Percentiles rank a stretch among this genome's conserved stretches.
Conservation (phyloP, 2,888 invertebrate genomes). For the Thymelicus sylvestris region DNA sequence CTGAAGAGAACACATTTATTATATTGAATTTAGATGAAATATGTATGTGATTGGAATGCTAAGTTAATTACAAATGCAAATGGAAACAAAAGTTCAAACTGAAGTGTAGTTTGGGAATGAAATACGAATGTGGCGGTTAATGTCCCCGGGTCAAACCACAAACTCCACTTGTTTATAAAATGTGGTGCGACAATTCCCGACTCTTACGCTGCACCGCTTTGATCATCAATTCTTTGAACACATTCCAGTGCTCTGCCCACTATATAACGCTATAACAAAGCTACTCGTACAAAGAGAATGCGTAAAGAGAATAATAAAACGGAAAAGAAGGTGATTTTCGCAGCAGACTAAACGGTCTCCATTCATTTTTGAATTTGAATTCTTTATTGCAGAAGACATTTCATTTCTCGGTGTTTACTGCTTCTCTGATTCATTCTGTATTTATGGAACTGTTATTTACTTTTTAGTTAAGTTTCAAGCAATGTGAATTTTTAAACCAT, state of each 20-base stretch:
- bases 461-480: too few relatives aligned
- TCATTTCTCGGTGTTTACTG: too few relatives aligned
- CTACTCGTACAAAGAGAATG: neutral
- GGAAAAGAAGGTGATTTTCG: conserved; percentile 7
- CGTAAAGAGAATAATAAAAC: neutral
- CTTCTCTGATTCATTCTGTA: too few relatives aligned
- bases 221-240: neutral
- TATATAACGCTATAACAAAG: neutral
- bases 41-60: too few relatives aligned
- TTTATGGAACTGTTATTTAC: too few relatives aligned
- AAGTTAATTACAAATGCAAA: too few relatives aligned
- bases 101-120: too few relatives aligned
- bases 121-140: neutral
- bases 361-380: neutral
- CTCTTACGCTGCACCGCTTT: neutral
- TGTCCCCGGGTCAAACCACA: neutral
- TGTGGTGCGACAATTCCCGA: neutral
- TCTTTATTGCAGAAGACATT: neutral
- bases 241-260: neutral
- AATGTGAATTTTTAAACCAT: too few relatives aligned
- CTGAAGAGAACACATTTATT: too few relatives aligned
- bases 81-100: too few relatives aligned
- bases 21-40: too few relatives aligned
- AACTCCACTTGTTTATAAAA: neutral
- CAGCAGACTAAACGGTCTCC: neutral